A percentile compares a stretch with the other conserved stretches of the same genome.
phyloP scores from a whole-genome alignment of 1,140 invertebrate genomes.

The Mylabris phalerata region DNA sequence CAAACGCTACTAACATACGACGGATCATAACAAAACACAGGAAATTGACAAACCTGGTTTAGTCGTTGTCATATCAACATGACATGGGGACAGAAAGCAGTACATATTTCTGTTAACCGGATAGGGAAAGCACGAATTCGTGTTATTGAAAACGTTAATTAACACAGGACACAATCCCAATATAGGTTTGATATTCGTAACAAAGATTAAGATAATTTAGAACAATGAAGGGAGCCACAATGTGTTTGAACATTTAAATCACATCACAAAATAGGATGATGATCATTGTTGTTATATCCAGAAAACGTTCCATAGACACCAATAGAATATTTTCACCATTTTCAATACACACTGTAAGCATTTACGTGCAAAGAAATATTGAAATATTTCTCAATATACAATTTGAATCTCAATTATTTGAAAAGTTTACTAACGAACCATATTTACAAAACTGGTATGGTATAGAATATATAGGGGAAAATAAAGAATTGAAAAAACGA shows the following conservation, averaged over 20 bases:
- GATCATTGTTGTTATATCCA: too few relatives aligned
- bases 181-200: background rate
- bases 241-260: conserved; percentile 5
- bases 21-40: conserved; percentile 1
- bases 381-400: too few relatives aligned
- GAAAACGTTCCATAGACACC: too few relatives aligned
- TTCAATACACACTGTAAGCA: too few relatives aligned
- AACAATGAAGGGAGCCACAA: conserved; percentile 5
- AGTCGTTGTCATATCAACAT: conserved; percentile 5
- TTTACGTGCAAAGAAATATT: too few relatives aligned
- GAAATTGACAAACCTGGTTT: conserved; percentile 10
- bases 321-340: too few relatives aligned
- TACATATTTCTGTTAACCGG: conserved; percentile 3
- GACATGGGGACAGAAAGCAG: background rate
- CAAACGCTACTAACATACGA: background rate
- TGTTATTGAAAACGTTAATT: conserved; percentile 12
- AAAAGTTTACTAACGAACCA: too few relatives aligned
- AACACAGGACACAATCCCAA: conserved; percentile 7
- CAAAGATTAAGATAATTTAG: conserved; percentile 8
- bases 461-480: too few relatives aligned
- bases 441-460: too few relatives aligned
- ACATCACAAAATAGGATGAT: background rate
- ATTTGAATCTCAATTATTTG: too few relatives aligned
- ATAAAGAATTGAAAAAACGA: too few relatives aligned
- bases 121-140: background rate